Evolutionary conservation across 2,113 vertebrate species (phyloP), one percentile per base, ranked within the genome.

Genomic region (Lepidiolamprologus cunningtoni): DNA sequence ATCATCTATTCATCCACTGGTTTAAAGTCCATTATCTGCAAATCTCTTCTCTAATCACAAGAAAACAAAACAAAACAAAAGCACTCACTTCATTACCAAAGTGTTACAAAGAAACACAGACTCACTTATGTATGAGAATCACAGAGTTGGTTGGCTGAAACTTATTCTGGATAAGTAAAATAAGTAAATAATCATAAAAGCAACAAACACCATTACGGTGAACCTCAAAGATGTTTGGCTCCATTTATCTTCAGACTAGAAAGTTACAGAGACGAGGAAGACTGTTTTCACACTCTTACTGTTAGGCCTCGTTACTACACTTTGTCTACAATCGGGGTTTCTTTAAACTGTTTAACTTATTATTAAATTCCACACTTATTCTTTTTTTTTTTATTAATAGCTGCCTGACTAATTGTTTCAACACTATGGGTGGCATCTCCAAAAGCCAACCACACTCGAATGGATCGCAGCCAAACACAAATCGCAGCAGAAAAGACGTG

Each of bases 381-480:
- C 63, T 31, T 45, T 33, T 63, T 57, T 14, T 26, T 21, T 23
- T 21, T 7, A 3, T 10, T 28, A 54, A 35, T 31, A 50, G 45
- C 71, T 50, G 23, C 71, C 71, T 81, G 17, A 17, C 55, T 35
- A 21, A 28, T 17, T n/a, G 37, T 66, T 71, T 57, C 66, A 79
- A 7, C 40, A 13, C 12, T 1, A 28, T 26, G 47, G 58, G 71
- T 78, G 71, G 23, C 23, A 31, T 78, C 55, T 73, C 53, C 35
- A 28, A 58, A 66, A 81, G 53, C 80, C 78, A 57, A 31, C 33
- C 8, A 21, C 52, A 45, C 16, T 81, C 4, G 11, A 16, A 16
- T 55, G 88, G 86, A 80, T 23, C n/a, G 1, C 28, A 37, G 86
- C 92, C 90, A 93, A 86, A 81, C 57, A 63, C 52, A 80, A 79